A percentile compares a stretch with the other conserved stretches of the same genome.
Evolutionary conservation across 2,888 invertebrate genomes (phyloP).

Genomic region (Autographa pulchrina): DNA sequence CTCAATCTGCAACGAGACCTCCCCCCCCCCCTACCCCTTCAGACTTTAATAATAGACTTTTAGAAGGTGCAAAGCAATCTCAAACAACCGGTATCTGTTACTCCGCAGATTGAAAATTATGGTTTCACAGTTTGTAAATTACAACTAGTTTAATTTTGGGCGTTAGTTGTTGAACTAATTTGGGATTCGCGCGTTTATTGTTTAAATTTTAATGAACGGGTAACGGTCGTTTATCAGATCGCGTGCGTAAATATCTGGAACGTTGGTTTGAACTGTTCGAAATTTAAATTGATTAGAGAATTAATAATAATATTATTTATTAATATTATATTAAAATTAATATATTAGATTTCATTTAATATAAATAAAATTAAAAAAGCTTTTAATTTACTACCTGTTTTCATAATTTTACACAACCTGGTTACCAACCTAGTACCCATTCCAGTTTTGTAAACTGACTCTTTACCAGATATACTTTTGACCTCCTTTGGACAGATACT

Average conservation of each 20-base stretch:
- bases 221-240: not conserved
- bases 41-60: conserved; percentile 31
- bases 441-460: too few relatives aligned
- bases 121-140: conserved; percentile 19
- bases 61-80: conserved; percentile 15
- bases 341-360: too few relatives aligned
- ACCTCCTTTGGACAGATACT: too few relatives aligned
- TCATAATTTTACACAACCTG: too few relatives aligned
- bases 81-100: conserved; percentile 10
- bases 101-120: conserved; percentile 13
- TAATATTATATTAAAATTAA: too few relatives aligned
- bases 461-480: too few relatives aligned
- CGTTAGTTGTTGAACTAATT: conserved; percentile 16
- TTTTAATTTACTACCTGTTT: too few relatives aligned
- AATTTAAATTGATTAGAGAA: not conserved
- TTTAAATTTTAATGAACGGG: conserved; percentile 14
- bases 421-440: too few relatives aligned
- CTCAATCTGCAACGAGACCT: conserved; percentile 46
- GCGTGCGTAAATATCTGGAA: not conserved
- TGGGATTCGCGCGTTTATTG: conserved; percentile 9
- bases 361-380: too few relatives aligned
- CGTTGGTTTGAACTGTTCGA: not conserved
- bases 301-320: not conserved
- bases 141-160: conserved; percentile 12
- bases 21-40: conserved; percentile 7